Percentiles rank a stretch among this genome's conserved stretches.
phyloP scores from a whole-genome alignment of 1,140 invertebrate genomes.

The Drosophila nigromelanica region DNA sequence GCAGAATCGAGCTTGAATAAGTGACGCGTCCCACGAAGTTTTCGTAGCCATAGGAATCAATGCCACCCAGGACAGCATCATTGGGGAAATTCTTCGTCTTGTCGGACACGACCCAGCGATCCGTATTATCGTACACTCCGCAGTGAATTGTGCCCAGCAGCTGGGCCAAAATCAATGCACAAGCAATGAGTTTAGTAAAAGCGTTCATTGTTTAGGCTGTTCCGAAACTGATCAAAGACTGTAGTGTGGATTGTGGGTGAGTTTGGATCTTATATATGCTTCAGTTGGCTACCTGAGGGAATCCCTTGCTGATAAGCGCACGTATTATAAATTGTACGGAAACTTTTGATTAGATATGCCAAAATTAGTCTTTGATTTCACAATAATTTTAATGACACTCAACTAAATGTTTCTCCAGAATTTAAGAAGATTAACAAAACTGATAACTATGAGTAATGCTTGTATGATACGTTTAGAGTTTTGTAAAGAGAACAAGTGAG shows the following conservation, averaged over 20 bases:
- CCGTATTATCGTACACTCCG: constrained; percentile 37
- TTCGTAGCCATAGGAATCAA: constrained; percentile 49
- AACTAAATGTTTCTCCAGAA: too few species aligned
- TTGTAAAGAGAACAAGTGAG: too few species aligned
- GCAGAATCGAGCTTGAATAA: constrained; percentile 30
- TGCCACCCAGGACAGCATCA: constrained; percentile 39
- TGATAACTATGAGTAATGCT: too few species aligned
- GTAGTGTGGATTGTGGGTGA: not conserved
- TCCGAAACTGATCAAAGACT: constrained; percentile 16
- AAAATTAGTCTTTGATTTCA: too few species aligned
- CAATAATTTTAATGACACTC: too few species aligned
- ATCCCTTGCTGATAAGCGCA: constrained; percentile 2
- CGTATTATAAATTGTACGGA: not conserved
- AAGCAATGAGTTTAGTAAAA: constrained; percentile 3
- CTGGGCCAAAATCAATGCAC: constrained; percentile 39
- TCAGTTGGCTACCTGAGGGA: not conserved
- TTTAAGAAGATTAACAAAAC: too few species aligned
- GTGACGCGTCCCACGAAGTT: constrained; percentile 48
- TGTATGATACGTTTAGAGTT: too few species aligned
- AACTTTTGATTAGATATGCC: not conserved
- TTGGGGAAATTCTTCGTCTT: constrained; percentile 41
- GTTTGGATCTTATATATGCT: not conserved
- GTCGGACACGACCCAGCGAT: constrained; percentile 44
- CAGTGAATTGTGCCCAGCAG: constrained; percentile 38
- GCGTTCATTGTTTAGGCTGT: constrained; percentile 35